A percentile compares a stretch with the other conserved stretches of the same genome.
phyloP scores from a whole-genome alignment of 2,113 vertebrate genomes.

The Thermophis baileyi region DNA sequence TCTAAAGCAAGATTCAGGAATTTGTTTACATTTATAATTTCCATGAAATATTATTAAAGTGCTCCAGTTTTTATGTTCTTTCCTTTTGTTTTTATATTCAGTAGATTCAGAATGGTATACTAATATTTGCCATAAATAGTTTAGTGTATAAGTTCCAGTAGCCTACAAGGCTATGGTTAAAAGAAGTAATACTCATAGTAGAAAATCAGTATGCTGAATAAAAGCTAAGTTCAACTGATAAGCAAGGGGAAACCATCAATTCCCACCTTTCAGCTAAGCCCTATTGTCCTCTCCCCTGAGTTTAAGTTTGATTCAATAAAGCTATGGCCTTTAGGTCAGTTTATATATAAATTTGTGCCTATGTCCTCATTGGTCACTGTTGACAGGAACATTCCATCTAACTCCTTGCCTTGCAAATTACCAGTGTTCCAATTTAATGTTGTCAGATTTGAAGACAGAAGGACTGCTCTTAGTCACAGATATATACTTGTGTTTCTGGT shows the following conservation, averaged over 20 bases:
- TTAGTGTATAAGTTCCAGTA: not conserved
- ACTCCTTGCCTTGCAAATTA: conserved; percentile 39
- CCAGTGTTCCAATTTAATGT: not conserved
- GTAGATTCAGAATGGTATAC: not conserved
- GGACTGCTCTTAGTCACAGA: conserved; percentile 34
- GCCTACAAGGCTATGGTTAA: not conserved
- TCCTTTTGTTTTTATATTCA: not conserved
- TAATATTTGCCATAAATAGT: not conserved
- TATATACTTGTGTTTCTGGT: not conserved
- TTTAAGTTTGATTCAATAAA: conserved; percentile 35
- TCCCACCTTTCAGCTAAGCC: conserved; percentile 21
- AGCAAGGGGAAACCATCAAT: conserved; percentile 10
- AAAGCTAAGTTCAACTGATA: conserved; percentile 12
- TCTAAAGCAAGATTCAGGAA: not conserved
- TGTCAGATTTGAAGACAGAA: conserved; percentile 17
- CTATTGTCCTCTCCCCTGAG: not conserved
- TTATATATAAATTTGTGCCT: conserved; percentile 24
- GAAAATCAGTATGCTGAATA: not conserved
- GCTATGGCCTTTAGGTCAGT: conserved; percentile 25
- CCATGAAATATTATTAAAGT: not conserved
- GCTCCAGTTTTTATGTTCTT: not conserved
- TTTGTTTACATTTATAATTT: not conserved
- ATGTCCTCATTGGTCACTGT: conserved; percentile 7
- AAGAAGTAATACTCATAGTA: not conserved
- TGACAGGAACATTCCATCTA: conserved; percentile 19